A percentile compares a stretch with the other conserved stretches of the same genome.
phyloP scores from a whole-genome alignment of 2,797 vertebrate species.

The Rhynchotus rufescens region DNA sequence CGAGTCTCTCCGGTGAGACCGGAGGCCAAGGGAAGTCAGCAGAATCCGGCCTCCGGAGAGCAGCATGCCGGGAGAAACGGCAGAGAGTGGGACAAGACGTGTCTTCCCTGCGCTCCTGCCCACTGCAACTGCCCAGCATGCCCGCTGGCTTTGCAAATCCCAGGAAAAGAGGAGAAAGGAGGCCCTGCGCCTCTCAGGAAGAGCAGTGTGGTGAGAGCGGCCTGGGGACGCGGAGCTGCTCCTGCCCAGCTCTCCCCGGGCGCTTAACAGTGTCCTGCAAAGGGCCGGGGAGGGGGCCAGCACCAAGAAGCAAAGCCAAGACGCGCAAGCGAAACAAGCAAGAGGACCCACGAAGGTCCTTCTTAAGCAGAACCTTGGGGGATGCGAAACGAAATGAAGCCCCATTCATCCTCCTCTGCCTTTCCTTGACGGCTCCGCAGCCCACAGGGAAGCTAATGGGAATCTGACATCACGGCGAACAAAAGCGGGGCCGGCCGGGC shows the following conservation, averaged over 20 bases:
- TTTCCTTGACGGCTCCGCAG: background rate
- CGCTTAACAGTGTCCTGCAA: background rate
- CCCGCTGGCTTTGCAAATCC: background rate
- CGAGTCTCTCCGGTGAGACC: slow-evolving; percentile 37
- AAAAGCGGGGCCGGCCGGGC: slow-evolving; percentile 24
- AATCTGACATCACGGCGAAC: slow-evolving; percentile 9
- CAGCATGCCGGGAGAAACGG: background rate
- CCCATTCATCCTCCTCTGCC: background rate
- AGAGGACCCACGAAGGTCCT: background rate
- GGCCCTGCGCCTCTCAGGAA: fast-evolving
- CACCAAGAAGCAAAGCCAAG: slow-evolving; percentile 8
- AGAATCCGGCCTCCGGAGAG: background rate
- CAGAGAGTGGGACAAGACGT: slow-evolving; percentile 26
- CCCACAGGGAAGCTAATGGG: slow-evolving; percentile 15
- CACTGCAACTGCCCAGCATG: fast-evolving
- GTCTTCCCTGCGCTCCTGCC: background rate
- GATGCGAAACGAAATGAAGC: background rate
- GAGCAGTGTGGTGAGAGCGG: background rate
- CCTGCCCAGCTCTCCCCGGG: background rate
- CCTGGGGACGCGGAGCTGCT: background rate
- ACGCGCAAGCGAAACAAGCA: background rate
- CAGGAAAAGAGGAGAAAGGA: background rate
- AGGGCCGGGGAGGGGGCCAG: background rate
- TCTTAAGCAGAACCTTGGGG: background rate
- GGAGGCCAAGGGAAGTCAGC: slow-evolving; percentile 71